Evolutionary conservation across 1,140 invertebrate species (phyloP).

Genomic region (Whitmania pigra): DNA sequence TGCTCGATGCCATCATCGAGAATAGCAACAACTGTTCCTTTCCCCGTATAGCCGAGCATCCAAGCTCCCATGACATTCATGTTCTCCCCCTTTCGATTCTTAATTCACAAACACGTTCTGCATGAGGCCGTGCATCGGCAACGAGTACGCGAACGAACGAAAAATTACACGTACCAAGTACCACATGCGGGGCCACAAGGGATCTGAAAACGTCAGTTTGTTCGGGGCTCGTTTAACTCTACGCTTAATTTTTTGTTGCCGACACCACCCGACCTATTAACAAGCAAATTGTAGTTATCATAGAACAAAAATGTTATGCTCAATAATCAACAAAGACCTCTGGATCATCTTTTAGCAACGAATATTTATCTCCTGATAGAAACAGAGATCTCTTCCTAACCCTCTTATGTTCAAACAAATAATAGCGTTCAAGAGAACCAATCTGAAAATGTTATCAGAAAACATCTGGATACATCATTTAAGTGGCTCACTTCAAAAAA

Average conservation of each 20-base stretch:
- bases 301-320: too few relatives aligned
- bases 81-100: constrained; percentile 13
- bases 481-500: too few relatives aligned
- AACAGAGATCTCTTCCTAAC: too few relatives aligned
- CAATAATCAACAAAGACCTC: too few relatives aligned
- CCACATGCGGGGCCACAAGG: constrained; percentile 86
- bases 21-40: constrained; percentile 38
- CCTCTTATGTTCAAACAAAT: too few relatives aligned
- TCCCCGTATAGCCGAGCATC: constrained; percentile 38
- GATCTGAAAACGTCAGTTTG: constrained; percentile 53
- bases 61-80: constrained; percentile 42
- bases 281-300: background rate
- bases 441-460: too few relatives aligned
- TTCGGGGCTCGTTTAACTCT: constrained; percentile 18
- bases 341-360: too few relatives aligned
- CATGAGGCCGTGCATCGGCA: background rate
- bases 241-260: constrained; percentile 8
- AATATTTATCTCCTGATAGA: too few relatives aligned
- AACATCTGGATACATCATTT: too few relatives aligned
- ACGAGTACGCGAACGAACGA: background rate
- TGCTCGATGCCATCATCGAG: constrained; percentile 45
- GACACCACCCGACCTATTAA: constrained; percentile 10
- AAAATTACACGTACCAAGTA: constrained; percentile 54
- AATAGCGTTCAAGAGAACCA: too few relatives aligned
- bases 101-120: background rate